phyloP scores from a whole-genome alignment of 2,113 vertebrate genomes.

The Catharus bicknelli region DNA sequence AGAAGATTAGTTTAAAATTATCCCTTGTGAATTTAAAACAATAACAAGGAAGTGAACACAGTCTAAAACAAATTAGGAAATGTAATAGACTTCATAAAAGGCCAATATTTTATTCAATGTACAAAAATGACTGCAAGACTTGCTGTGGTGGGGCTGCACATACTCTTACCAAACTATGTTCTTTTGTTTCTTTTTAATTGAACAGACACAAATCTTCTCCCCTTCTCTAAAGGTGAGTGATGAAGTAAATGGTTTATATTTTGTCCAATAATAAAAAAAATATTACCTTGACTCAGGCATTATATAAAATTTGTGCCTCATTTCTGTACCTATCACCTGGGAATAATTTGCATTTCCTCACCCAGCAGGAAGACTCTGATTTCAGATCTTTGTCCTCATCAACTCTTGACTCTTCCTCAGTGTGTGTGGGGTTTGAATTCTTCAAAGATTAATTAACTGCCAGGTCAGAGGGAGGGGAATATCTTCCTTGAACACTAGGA shows the following conservation, averaged over 20 bases:
- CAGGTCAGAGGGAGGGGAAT: neutral
- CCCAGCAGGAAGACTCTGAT: neutral
- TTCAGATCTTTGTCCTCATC: neutral
- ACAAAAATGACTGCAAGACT: neutral
- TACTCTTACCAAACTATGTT: neutral
- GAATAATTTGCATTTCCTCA: neutral
- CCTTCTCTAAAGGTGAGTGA: neutral
- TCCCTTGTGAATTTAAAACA: conserved; percentile 75
- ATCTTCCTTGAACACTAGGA: neutral
- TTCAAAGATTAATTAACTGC: conserved; percentile 22
- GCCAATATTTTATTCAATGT: conserved; percentile 8
- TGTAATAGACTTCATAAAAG: conserved; percentile 65
- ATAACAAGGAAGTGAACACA: conserved; percentile 65
- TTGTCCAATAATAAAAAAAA: neutral
- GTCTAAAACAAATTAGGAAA: conserved; percentile 70
- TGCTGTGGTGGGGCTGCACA: neutral
- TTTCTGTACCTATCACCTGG: neutral
- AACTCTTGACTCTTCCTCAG: neutral
- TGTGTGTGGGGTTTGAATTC: neutral
- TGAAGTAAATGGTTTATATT: neutral
- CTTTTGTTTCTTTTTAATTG: neutral
- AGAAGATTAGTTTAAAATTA: conserved; percentile 79
- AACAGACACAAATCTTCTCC: neutral
- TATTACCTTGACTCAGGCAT: neutral
- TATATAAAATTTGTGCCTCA: neutral